Base-by-base conservation (phyloP, 1,140 invertebrate genomes). In the Dendroctonus ponderosae region DNA sequence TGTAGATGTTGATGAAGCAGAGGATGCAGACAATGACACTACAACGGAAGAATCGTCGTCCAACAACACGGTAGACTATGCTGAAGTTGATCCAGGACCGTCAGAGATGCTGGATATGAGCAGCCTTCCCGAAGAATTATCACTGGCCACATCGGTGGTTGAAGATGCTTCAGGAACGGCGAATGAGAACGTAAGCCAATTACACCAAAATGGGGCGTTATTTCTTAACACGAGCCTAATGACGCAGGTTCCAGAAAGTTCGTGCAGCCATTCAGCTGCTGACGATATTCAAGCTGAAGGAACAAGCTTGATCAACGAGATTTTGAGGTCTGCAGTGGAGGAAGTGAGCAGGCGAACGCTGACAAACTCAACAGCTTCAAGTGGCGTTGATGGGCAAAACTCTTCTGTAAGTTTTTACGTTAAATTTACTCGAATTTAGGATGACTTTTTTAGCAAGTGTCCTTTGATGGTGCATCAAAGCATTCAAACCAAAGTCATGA, bases 1-100 rank as follows among this genome's bases (percentile, higher is more conserved):
- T 37, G 70, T 75, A n/a, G 72, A 78, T 64, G 60, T 71, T 7
- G 73, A 76, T 44, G 72, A 72, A 46, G 71, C 69, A 9, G 71
- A 71, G 15, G 71, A 71, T 9, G 68, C 67, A 12, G 68, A 72
- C 9, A 70, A 74, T 11, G 66, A 67, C n/a, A 72, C 70, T 11
- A 67, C 64, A 7, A 43, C 52, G 14, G 62, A 64, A 5, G 38
- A 43, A 6, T 50, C 60, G 9, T 67, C 59, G 6, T 67, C 65
- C 9, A 68, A 71, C 50, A 67, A 69, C 46, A 69, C 64, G 2
- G 50, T 39, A 11, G 70, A 71, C 46, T 68, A 50, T 37, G 70
- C 70, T 4, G 70, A 71, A 41, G 67, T 61, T 7, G 67, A 71
- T 40, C 70, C 59, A 6, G 69, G 66, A 9, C 54, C 58, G n/a